phyloP scores from a whole-genome alignment of 2,113 vertebrate species.

The Ptilonorhynchus violaceus region DNA sequence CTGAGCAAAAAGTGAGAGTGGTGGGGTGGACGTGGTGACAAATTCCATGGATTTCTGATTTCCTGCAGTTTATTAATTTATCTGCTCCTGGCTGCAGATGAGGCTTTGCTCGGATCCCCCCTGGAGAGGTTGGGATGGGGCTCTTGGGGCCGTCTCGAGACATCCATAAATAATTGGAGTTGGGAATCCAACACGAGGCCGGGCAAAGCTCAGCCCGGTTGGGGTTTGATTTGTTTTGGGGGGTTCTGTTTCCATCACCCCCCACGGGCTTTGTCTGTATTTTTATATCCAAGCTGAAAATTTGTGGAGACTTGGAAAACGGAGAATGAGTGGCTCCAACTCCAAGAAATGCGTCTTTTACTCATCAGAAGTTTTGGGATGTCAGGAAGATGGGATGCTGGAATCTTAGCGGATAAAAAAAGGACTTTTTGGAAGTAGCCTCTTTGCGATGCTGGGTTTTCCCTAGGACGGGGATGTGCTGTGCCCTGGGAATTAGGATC shows the following conservation, averaged over 20 bases:
- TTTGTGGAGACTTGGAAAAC: neutral
- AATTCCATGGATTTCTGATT: neutral
- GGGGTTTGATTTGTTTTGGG: neutral
- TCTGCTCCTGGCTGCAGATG: neutral
- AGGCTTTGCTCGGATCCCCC: rapidly evolving
- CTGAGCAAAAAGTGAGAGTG: neutral
- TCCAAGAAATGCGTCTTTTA: neutral
- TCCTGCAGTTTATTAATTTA: neutral
- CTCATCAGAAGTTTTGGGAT: neutral
- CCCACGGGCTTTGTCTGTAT: rapidly evolving
- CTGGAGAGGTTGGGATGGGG: neutral
- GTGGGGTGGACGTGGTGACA: rapidly evolving
- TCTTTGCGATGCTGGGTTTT: neutral
- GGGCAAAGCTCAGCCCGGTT: neutral
- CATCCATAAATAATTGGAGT: neutral
- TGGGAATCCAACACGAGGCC: neutral
- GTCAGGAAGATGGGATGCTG: neutral
- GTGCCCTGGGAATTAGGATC: neutral
- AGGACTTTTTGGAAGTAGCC: neutral
- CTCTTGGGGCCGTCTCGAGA: neutral
- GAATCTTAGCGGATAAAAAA: neutral
- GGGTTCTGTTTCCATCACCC: neutral
- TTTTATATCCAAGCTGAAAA: neutral
- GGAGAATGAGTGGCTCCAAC: neutral
- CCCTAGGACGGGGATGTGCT: neutral